These are phyloP conservation scores for Acromyrmex echinatior DNA, from an alignment of 1,140 invertebrate genomes.

Conservation along the genomic window DNA sequence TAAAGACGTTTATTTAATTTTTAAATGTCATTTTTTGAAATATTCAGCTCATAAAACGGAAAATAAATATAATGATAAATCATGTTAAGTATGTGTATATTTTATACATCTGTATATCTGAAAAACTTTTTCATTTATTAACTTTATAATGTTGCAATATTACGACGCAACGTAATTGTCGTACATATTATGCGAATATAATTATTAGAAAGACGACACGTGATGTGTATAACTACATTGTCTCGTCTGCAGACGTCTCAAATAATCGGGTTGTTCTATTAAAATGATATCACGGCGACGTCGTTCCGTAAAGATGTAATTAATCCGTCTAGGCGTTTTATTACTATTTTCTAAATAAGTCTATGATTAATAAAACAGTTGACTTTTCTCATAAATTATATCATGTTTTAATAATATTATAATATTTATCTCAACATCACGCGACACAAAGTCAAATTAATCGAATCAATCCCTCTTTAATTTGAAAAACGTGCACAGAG, in stretches of 20 bases:
- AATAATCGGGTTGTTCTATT: slow-evolving; percentile 37
- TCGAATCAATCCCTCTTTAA: slow-evolving; percentile 13
- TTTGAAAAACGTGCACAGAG: slow-evolving; percentile 1
- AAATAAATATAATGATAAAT: slow-evolving; percentile 4
- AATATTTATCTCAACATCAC: background rate
- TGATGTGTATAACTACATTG: slow-evolving; percentile 24
- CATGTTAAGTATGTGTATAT: background rate
- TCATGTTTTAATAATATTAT: background rate
- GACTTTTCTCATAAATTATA: background rate
- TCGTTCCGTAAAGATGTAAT: slow-evolving; percentile 38
- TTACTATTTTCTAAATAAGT: slow-evolving; percentile 27
- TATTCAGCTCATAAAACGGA: background rate
- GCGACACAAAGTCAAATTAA: slow-evolving; percentile 5
- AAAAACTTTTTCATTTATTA: background rate
- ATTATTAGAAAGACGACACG: slow-evolving; percentile 8
- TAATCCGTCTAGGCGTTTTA: slow-evolving; percentile 30
- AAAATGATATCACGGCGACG: slow-evolving; percentile 15
- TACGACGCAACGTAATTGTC: slow-evolving; percentile 25
- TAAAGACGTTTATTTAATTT: background rate
- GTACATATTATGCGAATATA: background rate
- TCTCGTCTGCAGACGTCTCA: slow-evolving; percentile 1
- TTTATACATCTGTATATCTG: background rate
- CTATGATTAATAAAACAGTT: slow-evolving; percentile 6
- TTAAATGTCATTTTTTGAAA: background rate
- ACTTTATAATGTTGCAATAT: slow-evolving; percentile 4